A percentile compares a stretch with the other conserved stretches of the same genome.
Evolutionary conservation across 1,140 invertebrate genomes (phyloP).

Genomic region (Leptinotarsa lineolata): DNA sequence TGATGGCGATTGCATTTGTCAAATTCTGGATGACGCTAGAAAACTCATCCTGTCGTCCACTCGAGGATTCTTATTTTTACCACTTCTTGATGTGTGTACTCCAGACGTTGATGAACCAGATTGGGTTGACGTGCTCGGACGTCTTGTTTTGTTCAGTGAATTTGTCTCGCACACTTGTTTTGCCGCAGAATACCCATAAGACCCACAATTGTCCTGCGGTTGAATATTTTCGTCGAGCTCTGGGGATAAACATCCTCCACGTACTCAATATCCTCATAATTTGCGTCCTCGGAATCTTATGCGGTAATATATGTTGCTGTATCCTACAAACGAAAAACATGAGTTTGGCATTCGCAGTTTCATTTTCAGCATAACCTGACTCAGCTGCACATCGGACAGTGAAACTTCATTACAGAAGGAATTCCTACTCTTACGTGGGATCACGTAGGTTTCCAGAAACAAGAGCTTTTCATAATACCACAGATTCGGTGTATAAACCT

Average conservation of each 20-base stretch:
- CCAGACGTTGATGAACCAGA: neutral
- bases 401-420: neutral
- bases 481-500: neutral
- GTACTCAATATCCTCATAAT: neutral
- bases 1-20: too few species aligned
- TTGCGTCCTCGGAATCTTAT: neutral
- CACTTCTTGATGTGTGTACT: neutral
- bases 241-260: neutral
- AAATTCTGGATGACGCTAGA: too few species aligned
- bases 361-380: neutral
- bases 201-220: neutral
- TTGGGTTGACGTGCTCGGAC: neutral
- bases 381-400: neutral
- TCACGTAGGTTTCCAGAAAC: neutral
- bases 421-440: neutral
- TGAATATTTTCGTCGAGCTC: neutral
- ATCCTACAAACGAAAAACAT: constrained; percentile 1
- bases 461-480: constrained; percentile 9
- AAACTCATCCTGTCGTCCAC: too few species aligned
- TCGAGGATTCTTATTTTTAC: neutral
- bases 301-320: neutral
- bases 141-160: neutral
- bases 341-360: constrained; percentile 5
- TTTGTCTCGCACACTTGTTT: neutral
- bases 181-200: neutral